A percentile compares a stretch with the other conserved stretches of the same genome.
phyloP scores from a whole-genome alignment of 2,113 vertebrate species.

The Acanthochromis polyacanthus region DNA sequence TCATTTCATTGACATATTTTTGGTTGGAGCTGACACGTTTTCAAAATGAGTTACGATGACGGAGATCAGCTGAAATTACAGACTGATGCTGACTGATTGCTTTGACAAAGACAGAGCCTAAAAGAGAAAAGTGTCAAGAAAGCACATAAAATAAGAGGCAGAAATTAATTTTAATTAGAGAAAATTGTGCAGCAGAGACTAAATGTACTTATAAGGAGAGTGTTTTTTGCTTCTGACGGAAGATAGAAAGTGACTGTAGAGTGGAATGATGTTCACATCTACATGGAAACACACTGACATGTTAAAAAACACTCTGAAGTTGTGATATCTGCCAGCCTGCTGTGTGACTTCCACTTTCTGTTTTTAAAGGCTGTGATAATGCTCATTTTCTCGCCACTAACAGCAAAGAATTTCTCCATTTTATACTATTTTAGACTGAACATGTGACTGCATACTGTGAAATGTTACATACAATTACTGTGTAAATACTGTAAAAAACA shows the following conservation, averaged over 20 bases:
- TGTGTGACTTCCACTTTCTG: constrained; percentile 18
- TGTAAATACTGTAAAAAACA: constrained; percentile 11
- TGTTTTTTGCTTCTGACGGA: not conserved
- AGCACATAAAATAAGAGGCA: not conserved
- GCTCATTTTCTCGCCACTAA: not conserved
- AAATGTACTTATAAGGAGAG: no score
- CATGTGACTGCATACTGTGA: constrained; percentile 53
- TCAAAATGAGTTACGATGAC: not conserved
- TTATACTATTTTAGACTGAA: constrained; percentile 13
- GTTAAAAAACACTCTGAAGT: not conserved
- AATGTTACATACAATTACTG: not conserved
- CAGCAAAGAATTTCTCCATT: not conserved
- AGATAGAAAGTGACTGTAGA: no score
- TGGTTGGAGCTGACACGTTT: not conserved
- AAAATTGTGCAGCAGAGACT: no score
- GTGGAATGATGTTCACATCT: no score
- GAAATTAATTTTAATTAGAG: not conserved
- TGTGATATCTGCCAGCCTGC: not conserved
- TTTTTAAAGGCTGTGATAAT: not conserved
- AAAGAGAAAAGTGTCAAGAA: not conserved
- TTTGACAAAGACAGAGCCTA: not conserved
- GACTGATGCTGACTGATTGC: no score
- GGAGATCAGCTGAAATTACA: no score
- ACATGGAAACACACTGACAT: not conserved
- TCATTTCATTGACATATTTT: constrained; percentile 8